phyloP scores from a whole-genome alignment of 2,113 vertebrate species.

The Donacobius atricapilla region DNA sequence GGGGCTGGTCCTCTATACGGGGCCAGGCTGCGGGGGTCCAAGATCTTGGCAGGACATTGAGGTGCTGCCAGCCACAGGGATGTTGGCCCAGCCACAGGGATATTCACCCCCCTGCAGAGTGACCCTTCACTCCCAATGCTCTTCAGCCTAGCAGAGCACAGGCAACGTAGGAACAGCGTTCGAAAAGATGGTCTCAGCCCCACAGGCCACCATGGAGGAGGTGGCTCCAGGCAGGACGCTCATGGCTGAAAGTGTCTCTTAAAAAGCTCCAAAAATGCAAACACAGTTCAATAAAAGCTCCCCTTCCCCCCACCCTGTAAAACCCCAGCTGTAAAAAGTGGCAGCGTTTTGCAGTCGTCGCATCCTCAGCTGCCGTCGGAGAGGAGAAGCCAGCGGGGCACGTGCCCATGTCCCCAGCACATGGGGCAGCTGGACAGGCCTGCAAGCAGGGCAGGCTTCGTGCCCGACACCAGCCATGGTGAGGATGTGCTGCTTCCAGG shows the following conservation, averaged over 20 bases:
- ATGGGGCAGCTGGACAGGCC: accelerated
- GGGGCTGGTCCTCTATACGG: background rate
- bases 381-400: background rate
- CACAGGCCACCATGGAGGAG: background rate
- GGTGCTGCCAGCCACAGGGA: background rate
- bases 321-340: conserved; percentile 53
- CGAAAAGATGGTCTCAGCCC: background rate
- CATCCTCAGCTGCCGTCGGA: accelerated
- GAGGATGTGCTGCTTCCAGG: background rate
- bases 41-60: accelerated
- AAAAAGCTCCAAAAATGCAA: conserved; percentile 60
- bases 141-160: background rate
- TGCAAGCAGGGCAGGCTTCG: background rate
- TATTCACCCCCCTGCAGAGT: background rate
- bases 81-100: accelerated
- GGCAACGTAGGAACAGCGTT: background rate
- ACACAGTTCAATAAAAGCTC: conserved; percentile 39
- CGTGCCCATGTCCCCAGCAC: accelerated
- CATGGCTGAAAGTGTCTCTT: background rate
- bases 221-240: background rate
- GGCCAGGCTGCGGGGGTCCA: background rate
- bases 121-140: background rate
- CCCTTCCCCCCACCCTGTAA: conserved; percentile 24
- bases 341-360: background rate
- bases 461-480: accelerated